Conservation (phyloP, 2,113 vertebrate genomes). For the Pongo pygmaeus region DNA sequence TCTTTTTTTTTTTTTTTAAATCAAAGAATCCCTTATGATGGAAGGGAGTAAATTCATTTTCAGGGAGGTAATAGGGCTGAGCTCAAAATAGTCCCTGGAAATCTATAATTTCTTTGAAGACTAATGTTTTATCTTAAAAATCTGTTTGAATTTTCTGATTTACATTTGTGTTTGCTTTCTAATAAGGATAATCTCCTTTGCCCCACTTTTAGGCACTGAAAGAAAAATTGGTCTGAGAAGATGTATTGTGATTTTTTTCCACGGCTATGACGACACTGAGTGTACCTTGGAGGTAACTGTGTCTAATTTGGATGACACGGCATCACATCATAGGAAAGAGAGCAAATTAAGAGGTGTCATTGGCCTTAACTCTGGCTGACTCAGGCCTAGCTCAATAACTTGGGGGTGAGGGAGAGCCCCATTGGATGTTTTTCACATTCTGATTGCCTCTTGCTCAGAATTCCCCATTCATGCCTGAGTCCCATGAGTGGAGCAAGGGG, state of each 20-base stretch:
- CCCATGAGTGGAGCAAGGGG: not conserved
- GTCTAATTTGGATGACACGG: not conserved
- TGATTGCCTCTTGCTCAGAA: not conserved
- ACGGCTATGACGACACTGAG: not conserved
- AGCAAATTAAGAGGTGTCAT: not conserved
- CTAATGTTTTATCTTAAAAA: not conserved
- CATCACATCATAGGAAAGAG: not conserved
- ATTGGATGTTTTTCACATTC: not conserved
- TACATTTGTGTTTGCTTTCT: not conserved
- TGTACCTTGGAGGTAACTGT: not conserved
- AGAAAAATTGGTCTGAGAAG: not conserved
- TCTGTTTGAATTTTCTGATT: not conserved
- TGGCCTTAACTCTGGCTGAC: not conserved
- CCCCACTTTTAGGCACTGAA: not conserved
- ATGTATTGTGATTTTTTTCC: not conserved
- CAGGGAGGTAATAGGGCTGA: not conserved
- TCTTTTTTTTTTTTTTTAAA: not conserved
- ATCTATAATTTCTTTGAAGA: not conserved
- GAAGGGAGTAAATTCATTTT: not conserved
- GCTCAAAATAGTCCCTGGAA: not conserved
- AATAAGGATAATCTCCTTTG: not conserved
- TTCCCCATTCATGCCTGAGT: not conserved
- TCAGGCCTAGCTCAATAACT: not conserved
- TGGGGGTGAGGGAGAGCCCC: not conserved
- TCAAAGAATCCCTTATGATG: not conserved